These are phyloP conservation scores for Lasioglossum zephyrum DNA, from an alignment of 2,888 invertebrate species.

Conservation along the genomic window DNA sequence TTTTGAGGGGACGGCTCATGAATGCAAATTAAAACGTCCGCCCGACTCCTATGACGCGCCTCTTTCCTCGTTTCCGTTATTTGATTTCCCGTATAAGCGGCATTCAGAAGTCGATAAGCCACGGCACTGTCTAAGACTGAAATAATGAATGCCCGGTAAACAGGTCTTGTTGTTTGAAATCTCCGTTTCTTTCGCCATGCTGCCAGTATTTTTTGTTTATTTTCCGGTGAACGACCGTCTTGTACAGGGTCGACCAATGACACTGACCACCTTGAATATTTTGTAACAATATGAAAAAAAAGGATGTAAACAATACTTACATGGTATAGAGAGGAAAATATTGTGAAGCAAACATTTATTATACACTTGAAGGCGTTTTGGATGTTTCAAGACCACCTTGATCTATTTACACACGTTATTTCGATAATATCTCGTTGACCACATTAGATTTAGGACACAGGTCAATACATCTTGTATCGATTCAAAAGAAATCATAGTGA, in stretches of 20 bases:
- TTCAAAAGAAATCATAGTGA: too few relatives aligned
- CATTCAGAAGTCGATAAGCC: conserved; percentile 63
- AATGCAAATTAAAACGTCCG: conserved; percentile 83
- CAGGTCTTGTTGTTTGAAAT: conserved; percentile 31
- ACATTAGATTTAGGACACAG: too few relatives aligned
- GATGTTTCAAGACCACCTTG: neutral
- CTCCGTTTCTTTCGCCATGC: neutral
- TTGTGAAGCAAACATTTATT: too few relatives aligned
- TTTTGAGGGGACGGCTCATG: conserved; percentile 79
- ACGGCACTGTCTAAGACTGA: conserved; percentile 20
- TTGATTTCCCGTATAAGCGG: conserved; percentile 58
- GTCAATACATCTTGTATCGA: too few relatives aligned
- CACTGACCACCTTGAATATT: neutral
- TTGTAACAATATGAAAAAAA: neutral
- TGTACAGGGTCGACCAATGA: neutral
- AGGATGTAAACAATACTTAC: neutral
- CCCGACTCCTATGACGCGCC: conserved; percentile 59
- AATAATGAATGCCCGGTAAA: conserved; percentile 51
- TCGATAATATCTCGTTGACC: too few relatives aligned
- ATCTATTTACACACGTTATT: too few relatives aligned
- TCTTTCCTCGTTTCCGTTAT: conserved; percentile 60
- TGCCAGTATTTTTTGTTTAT: neutral
- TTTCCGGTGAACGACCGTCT: too few relatives aligned
- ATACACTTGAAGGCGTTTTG: too few relatives aligned
- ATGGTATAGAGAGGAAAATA: neutral